Evolutionary conservation across 2,888 invertebrate species (phyloP), one percentile per base, ranked within the genome.

Genomic region (Cantharis nigra): DNA sequence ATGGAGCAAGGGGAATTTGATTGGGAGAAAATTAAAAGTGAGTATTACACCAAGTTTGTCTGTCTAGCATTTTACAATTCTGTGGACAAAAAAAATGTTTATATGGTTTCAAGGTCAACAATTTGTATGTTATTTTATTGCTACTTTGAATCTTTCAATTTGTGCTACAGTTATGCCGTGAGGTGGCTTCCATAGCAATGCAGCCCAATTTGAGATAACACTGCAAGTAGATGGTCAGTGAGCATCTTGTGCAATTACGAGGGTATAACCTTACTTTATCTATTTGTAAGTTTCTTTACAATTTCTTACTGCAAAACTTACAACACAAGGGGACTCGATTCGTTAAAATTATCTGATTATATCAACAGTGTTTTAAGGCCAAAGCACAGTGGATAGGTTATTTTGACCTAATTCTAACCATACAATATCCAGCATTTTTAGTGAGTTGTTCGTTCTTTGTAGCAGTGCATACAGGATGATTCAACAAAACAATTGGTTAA

Each of bases 11-110:
- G 89, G 30, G 87, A 90, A 77, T 84, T 92, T 69, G 88, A 91
- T 78, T 91, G 90, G 87, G 91, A 91, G 0, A 90, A 90, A 65
- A 89, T 93, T 10, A 92, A 93, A 85, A 88, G 90, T 84, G 76
- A 75, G 63, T 72, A 65, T 65, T 14, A 33, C 18, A 26, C 10
- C 3, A 10, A 7, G n/a, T 33, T 70, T 26, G 33, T 71, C 11
- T n/a, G 26, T n/a, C n/a, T 26, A 13, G 9, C 18, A 13, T 28
- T 13, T 26, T 69, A 26, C 63, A n/a, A 33, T 23, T 20, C 14
- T 69, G 4, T 4, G 28, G 69, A 13, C 9, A 69, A 13, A n/a
- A 49, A 49, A n/a, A n/a, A 49, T n/a, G 0, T 33, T 33, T n/a
- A 2, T 49, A n/a, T 49, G n/a, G n/a, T 49, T n/a, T 49, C 2